Percentiles rank a stretch among this genome's conserved stretches.
Conservation (phyloP, 2,113 vertebrate genomes). For the Thamnaconus septentrionalis region DNA sequence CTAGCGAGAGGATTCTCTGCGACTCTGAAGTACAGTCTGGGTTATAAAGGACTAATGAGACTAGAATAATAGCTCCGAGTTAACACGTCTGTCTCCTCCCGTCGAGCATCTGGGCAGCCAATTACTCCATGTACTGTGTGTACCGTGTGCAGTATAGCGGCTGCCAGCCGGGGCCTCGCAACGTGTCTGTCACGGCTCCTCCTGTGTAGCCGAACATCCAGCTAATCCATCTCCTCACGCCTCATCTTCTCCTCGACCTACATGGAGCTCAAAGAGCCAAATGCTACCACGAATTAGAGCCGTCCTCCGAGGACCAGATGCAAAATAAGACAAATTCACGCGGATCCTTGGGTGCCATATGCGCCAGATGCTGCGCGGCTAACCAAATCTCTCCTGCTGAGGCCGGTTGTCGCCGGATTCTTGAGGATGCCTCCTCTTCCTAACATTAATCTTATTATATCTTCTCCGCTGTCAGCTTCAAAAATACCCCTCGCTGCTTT, state of each 20-base stretch:
- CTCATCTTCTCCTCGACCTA: conserved; percentile 33
- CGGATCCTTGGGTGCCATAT: conserved; percentile 38
- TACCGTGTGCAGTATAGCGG: conserved; percentile 12
- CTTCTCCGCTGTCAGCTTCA: conserved; percentile 18
- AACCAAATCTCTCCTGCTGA: conserved; percentile 28
- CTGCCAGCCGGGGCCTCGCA: conserved; percentile 8
- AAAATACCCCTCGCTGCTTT: conserved; percentile 23
- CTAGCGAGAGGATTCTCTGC: too few species aligned
- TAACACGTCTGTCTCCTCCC: conserved; percentile 27
- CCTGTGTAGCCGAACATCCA: conserved; percentile 31
- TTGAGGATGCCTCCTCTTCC: conserved; percentile 40
- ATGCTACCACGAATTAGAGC: conserved; percentile 26
- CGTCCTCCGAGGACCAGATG: conserved; percentile 27
- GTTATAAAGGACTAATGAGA: conserved; percentile 28
- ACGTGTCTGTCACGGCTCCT: conserved; percentile 45
- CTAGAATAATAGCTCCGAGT: conserved; percentile 52
- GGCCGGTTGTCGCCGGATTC: conserved; percentile 36
- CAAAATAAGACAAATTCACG: conserved; percentile 54
- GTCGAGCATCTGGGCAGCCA: conserved; percentile 44
- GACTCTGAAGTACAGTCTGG: conserved; percentile 7
- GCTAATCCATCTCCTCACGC: conserved; percentile 53
- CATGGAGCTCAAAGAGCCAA: conserved; percentile 27
- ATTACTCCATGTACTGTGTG: conserved; percentile 33
- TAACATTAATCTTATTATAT: conserved; percentile 50
- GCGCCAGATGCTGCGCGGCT: conserved; percentile 14